Evolutionary conservation across 2,797 vertebrate genomes (phyloP).

Genomic region (Sebastes vulpes): DNA sequence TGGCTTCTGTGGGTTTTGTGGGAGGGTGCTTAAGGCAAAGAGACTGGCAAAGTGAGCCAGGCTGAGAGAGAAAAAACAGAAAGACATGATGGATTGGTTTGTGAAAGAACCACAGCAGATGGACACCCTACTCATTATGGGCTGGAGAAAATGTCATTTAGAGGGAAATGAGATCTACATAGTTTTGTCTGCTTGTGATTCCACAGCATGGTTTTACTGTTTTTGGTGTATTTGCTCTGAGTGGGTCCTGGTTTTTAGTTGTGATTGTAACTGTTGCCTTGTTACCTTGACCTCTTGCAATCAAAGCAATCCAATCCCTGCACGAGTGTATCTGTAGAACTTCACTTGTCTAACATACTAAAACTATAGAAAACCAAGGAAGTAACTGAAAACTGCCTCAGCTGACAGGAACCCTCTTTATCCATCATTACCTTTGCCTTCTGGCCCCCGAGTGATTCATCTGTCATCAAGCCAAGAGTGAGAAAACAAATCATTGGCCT

Average conservation of each 20-base stretch:
- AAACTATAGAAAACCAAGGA: constrained; percentile 32
- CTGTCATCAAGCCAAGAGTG: constrained; percentile 20
- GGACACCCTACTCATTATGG: constrained; percentile 17
- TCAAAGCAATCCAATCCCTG: constrained; percentile 46
- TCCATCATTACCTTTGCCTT: constrained; percentile 31
- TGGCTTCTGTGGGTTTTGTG: constrained; percentile 38
- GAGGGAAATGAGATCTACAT: constrained; percentile 50
- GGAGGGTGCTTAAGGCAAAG: constrained; percentile 20
- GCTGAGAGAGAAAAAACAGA: constrained; percentile 13
- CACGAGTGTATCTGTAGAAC: constrained; percentile 57
- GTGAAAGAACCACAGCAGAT: constrained; percentile 17
- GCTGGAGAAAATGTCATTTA: constrained; percentile 26
- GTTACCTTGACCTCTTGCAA: constrained; percentile 37
- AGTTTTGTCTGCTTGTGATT: constrained; percentile 20
- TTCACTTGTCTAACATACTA: constrained; percentile 51
- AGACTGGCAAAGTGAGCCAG: neutral
- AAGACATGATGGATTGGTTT: constrained; percentile 43
- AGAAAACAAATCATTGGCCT: constrained; percentile 50
- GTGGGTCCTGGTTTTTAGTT: constrained; percentile 33
- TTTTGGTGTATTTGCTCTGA: constrained; percentile 14
- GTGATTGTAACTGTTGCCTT: constrained; percentile 40
- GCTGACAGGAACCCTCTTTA: neutral
- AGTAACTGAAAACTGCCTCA: constrained; percentile 36
- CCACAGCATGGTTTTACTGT: constrained; percentile 22
- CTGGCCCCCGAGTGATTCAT: constrained; percentile 12